Conservation (phyloP, 2,888 invertebrate species). For the Chesias legatella region DNA sequence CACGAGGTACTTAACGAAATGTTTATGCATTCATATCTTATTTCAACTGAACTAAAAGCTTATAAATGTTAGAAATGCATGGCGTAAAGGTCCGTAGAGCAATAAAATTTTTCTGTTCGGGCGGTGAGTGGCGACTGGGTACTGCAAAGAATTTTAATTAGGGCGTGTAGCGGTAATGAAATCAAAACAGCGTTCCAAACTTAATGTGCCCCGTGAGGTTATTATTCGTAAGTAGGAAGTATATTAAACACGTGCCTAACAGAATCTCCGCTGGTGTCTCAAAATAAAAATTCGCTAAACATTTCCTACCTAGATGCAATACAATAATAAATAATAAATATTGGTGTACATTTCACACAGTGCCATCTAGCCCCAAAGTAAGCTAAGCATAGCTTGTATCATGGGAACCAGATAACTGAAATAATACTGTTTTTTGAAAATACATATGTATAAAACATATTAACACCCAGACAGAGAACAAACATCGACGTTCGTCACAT, state of each 20-base stretch:
- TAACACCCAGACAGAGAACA: no score
- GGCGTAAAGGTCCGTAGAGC: conserved; percentile 11
- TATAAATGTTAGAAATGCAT: conserved; percentile 13
- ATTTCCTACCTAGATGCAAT: no score
- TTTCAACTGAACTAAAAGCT: conserved; percentile 16
- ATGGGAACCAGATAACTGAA: no score
- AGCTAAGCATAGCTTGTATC: no score
- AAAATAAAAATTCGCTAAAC: no score
- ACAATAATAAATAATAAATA: no score
- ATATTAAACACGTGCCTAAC: conserved; percentile 15
- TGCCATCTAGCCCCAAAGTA: no score
- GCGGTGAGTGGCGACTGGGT: conserved; percentile 27
- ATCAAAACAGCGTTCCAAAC: conserved; percentile 45
- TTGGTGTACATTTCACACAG: no score
- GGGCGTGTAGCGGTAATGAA: conserved; percentile 41
- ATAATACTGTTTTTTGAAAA: no score
- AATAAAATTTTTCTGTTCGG: conserved; percentile 35
- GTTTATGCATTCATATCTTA: conserved; percentile 19
- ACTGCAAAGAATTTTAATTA: conserved; percentile 53
- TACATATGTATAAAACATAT: no score
- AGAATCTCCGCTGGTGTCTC: no score
- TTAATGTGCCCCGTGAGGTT: conserved; percentile 28
- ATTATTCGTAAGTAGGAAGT: conserved; percentile 14
- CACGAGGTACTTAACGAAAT: conserved; percentile 12
- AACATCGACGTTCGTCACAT: no score